Conservation (phyloP, 2,797 vertebrate genomes). For the Gymnothorax javanicus region DNA sequence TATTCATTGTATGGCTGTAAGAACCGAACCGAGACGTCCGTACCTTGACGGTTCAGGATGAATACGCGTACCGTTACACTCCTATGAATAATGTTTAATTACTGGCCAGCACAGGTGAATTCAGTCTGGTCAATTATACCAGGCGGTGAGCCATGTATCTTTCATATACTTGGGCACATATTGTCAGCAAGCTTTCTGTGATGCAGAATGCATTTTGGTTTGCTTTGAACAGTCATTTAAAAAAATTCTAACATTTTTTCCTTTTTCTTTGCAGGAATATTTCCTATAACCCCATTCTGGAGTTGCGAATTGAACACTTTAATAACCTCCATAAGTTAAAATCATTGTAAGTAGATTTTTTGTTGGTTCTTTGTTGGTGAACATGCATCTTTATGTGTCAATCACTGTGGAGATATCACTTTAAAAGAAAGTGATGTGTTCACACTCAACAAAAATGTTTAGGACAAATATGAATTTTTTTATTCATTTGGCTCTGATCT, state of each 20-base stretch:
- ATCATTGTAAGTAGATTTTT: constrained; percentile 84
- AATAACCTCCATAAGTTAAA: constrained; percentile 87
- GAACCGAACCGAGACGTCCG: no score
- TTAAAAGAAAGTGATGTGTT: neutral
- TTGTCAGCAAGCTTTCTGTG: neutral
- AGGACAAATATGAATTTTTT: neutral
- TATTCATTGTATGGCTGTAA: no score
- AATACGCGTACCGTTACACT: no score
- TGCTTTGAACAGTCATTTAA: neutral
- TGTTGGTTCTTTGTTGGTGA: neutral
- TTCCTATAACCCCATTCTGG: constrained; percentile 89
- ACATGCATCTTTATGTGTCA: neutral
- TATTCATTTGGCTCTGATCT: no score
- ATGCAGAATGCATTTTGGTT: neutral
- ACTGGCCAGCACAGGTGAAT: neutral
- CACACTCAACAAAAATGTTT: neutral
- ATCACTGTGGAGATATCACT: constrained; percentile 18
- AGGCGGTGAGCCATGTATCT: neutral
- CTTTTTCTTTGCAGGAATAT: constrained; percentile 79
- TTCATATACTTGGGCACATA: neutral
- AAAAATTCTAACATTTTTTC: constrained; percentile 14
- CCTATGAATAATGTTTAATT: neutral
- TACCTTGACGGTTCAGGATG: no score
- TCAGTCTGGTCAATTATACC: neutral
- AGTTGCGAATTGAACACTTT: constrained; percentile 87